phyloP scores from a whole-genome alignment of 2,113 vertebrate genomes.

The Megaleporinus macrocephalus region DNA sequence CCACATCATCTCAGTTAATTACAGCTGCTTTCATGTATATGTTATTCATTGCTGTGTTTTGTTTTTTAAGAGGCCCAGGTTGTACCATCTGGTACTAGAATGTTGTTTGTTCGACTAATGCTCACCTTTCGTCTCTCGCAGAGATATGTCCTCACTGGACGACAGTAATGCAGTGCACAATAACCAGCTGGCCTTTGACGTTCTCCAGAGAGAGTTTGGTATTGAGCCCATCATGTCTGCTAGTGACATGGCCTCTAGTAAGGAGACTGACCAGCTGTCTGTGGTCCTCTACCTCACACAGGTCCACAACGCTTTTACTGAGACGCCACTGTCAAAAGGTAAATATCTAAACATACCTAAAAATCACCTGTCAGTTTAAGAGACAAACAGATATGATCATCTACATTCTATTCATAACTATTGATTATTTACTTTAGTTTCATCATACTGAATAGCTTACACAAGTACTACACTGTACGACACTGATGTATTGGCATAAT shows the following conservation, averaged over 20 bases:
- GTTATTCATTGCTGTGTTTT: neutral
- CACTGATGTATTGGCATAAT: too few species aligned
- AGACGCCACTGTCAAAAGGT: constrained; percentile 64
- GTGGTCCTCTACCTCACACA: constrained; percentile 94
- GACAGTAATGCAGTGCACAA: constrained; percentile 68
- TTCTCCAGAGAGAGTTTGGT: constrained; percentile 86
- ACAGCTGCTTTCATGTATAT: too few species aligned
- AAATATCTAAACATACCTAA: constrained; percentile 24
- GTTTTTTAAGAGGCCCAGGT: neutral
- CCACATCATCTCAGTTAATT: too few species aligned
- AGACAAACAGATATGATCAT: too few species aligned
- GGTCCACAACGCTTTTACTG: constrained; percentile 81
- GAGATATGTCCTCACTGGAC: constrained; percentile 80
- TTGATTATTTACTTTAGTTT: too few species aligned
- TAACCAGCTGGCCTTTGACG: constrained; percentile 79
- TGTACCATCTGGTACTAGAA: neutral
- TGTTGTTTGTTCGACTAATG: neutral
- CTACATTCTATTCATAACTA: too few species aligned
- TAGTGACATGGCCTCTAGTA: constrained; percentile 74
- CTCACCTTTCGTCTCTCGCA: constrained; percentile 57
- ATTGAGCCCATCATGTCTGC: constrained; percentile 86
- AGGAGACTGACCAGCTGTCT: constrained; percentile 81
- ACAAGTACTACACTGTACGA: too few species aligned
- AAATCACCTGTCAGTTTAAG: neutral
- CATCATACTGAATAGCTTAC: too few species aligned